Base-by-base conservation (phyloP, 2,113 vertebrate genomes). In the Brachyhypopomus occidentalis region DNA sequence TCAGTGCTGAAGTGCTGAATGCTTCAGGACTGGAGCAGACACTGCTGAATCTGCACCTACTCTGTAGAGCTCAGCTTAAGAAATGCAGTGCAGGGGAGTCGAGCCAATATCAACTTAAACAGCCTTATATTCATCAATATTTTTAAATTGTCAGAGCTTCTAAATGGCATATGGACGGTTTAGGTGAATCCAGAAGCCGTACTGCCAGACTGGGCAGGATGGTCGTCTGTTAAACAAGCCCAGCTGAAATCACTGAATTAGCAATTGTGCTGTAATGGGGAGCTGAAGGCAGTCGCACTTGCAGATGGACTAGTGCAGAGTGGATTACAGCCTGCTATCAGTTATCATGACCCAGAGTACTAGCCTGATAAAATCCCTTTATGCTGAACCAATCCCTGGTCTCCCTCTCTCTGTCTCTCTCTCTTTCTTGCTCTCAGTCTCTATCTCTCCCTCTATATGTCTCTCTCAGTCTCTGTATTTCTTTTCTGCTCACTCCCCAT, bases 281-380 rank as follows among this genome's bases (percentile, higher is more conserved):
- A 84, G 62, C 74, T 23, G 16, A 77, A 76, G 48, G 82, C 27
- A 23, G 84, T 84, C 77, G 62, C 72, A 71, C 83, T 71, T 79
- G 63, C 84, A 75, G 84, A 78, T 85, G 3, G 52, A 78, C 87
- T 86, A 86, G 86, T 88, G 88, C 78, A 78, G 59, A 86, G 76
- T 88, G 89, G 89, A 90, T 93, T 91, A 92, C 72, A 84, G 84
- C 41, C 77, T 83, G 72, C 90, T 91, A 93, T 93, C 88, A 80
- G 90, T 91, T 30, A 30, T 90, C 87, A 84, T 78, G 86, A 89
- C 87, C 87, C 84, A 83, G 84, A 58, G 80, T 52, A 67, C 84
- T 86, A 87, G 75, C 82, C 83, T 84, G 83, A 82, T 86, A 81
- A 83, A 84, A 81, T 70, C 84, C 83, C 86, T 85, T 90, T 87